Evolutionary conservation across 2,113 vertebrate species (phyloP), one percentile per base, ranked within the genome.

Genomic region (Neolamprologus cancellatus): DNA sequence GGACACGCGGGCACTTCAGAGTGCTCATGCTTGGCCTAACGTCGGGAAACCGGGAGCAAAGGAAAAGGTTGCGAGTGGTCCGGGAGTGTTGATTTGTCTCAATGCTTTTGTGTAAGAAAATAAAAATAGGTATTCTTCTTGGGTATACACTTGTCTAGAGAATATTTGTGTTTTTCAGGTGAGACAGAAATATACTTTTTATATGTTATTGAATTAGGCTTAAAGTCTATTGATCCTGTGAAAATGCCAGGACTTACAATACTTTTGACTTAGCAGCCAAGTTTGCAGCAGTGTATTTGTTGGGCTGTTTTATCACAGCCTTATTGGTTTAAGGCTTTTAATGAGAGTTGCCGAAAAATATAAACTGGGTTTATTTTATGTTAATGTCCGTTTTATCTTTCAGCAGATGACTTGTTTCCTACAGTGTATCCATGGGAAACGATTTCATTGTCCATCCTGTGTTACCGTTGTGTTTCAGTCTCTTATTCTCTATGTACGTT

Each of bases 1-100:
- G 82, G 83, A 85, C 81, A 64, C 28, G 18, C 66, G 81, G 83
- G 59, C 46, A 41, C 78, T 78, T 88, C 80, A 81, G 71, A 79
- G 88, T 55, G 79, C 84, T 83, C 17, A n/a, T 32, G 59, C 17
- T 30, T 34, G 28, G 57, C 34, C 80, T 80, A 86, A 59, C 64
- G 28, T 53, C 23, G 2, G 81, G 83, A 74, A 15, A 50, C 76
- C 2, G 18, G 36, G 39, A 69, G 84, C 74, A 61, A 32, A 83
- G 50, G 23, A 79, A 74, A 74, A 11, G 15, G 52, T 61, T 78
- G 46, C 36, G 17, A 50, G 57, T 23, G 48, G 23, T 81, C 15
- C 4, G 13, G 14, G 12, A 13, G 41, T 64, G 66, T 52, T 69
- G 54, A 79, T 30, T 76, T 13, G 25, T n/a, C 69, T 76, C 14